Evolutionary conservation across 2,113 vertebrate species (phyloP), one percentile per base, ranked within the genome.

Genomic region (Oxyruncus cristatus): DNA sequence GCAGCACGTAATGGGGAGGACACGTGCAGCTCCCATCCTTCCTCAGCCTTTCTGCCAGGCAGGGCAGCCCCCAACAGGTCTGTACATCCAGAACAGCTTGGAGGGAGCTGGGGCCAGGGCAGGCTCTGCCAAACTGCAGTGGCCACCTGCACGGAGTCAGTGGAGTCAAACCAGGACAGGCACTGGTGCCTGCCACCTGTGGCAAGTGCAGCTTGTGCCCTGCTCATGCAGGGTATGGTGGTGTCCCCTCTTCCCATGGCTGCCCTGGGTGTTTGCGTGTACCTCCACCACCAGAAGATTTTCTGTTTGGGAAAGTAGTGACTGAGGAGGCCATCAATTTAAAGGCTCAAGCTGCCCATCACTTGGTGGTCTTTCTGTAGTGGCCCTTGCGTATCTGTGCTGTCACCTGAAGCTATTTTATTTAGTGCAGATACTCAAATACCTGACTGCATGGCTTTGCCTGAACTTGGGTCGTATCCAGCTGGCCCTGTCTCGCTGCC

Each of bases 161-260:
- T 1, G 55, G 14, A 14, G 4, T 30, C 68, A 58, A 12, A 37
- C 12, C 2, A 0, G 53, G 44, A 9, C 0, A 0, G 56, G 33
- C 18, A 20, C 5, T 0, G 22, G 24, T 41, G 42, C 33, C 68
- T 53, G 55, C 35, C 53, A 7, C 39, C 41, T 6, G 23, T 0
- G 0, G 32, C 41, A 58, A 46, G 9, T 4, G 28, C 52, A 47
- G 28, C 14, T 2, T 16, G 17, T 61, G 61, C 22, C 50, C 55
- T 2, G 21, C 50, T 68, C 2, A 0, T 17, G 19, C n/a, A 22
- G 41, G 2, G 27, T 15, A 42, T 3, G 0, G 32, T 0, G 0
- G 18, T 30, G 44, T 44, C 9, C n/a, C 32, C 12, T 32, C 58
- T 65, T 28, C 22, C 32, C 17, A 11, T 0, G 0, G 0, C 44